A percentile compares a stretch with the other conserved stretches of the same genome.
Conservation (phyloP, 2,797 vertebrate genomes). For the Halcyon chelicuti region DNA sequence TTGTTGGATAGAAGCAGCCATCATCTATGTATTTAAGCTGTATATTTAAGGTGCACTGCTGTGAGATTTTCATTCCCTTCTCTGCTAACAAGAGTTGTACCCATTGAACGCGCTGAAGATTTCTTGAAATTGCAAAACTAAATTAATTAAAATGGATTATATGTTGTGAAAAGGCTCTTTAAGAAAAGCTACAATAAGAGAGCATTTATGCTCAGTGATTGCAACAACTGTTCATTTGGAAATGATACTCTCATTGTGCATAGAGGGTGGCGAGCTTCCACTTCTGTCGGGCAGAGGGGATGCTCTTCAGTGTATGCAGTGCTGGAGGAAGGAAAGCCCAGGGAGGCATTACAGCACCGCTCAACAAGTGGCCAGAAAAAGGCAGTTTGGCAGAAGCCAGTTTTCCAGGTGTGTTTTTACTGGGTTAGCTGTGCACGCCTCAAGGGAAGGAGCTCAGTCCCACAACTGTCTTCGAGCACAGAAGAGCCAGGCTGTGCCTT, state of each 20-base stretch:
- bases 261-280: background rate
- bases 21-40: background rate
- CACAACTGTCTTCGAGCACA: background rate
- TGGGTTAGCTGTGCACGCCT: background rate
- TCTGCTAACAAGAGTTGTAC: background rate
- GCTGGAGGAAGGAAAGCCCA: background rate
- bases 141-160: slow-evolving; percentile 13
- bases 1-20: background rate
- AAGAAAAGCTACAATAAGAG: background rate
- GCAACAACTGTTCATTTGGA: background rate
- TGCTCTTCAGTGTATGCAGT: background rate
- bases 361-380: background rate
- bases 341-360: background rate
- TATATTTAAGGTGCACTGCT: background rate
- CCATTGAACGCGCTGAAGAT: background rate
- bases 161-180: background rate
- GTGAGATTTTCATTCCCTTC: background rate
- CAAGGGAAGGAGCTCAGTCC: background rate
- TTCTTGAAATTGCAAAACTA: background rate
- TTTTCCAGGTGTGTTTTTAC: background rate
- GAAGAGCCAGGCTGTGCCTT: background rate
- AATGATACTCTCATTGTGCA: background rate
- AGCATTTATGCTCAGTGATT: background rate
- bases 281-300: background rate
- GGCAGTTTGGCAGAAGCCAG: background rate